A percentile compares a stretch with the other conserved stretches of the same genome.
Conservation (phyloP, 2,113 vertebrate species). For the Mirounga angustirostris region DNA sequence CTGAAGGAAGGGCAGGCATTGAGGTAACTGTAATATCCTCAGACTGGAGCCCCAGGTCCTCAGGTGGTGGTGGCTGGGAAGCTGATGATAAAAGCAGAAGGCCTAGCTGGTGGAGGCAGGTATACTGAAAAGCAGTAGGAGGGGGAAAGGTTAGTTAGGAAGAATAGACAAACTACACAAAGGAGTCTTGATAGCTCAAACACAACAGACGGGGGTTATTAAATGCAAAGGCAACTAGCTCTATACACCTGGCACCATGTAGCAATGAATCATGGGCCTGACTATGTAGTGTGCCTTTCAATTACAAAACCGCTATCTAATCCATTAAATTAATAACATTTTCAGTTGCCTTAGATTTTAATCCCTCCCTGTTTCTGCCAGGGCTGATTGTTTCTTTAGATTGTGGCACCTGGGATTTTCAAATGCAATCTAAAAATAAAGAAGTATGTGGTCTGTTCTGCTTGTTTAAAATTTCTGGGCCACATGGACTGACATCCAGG, state of each 20-base stretch:
- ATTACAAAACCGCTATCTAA: background rate
- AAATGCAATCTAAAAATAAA: slow-evolving; percentile 46
- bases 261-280: background rate
- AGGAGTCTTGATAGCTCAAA: background rate
- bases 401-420: background rate
- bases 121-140: background rate
- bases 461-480: slow-evolving; percentile 33
- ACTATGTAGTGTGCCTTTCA: slow-evolving; percentile 11
- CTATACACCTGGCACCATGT: background rate
- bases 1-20: background rate
- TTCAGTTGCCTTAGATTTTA: slow-evolving; percentile 22
- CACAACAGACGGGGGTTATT: background rate
- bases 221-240: background rate
- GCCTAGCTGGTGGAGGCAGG: background rate
- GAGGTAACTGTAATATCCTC: background rate
- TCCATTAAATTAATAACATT: slow-evolving; percentile 44
- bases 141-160: background rate
- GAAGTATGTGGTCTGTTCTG: background rate
- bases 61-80: background rate
- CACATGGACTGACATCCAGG: background rate
- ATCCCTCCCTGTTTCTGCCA: background rate
- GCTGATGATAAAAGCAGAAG: slow-evolving; percentile 27
- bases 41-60: background rate
- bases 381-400: slow-evolving; percentile 2
- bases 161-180: background rate